Percentiles rank a stretch among this genome's conserved stretches.
Evolutionary conservation across 2,113 vertebrate species (phyloP).

Genomic region (Hippoglossus stenolepis): DNA sequence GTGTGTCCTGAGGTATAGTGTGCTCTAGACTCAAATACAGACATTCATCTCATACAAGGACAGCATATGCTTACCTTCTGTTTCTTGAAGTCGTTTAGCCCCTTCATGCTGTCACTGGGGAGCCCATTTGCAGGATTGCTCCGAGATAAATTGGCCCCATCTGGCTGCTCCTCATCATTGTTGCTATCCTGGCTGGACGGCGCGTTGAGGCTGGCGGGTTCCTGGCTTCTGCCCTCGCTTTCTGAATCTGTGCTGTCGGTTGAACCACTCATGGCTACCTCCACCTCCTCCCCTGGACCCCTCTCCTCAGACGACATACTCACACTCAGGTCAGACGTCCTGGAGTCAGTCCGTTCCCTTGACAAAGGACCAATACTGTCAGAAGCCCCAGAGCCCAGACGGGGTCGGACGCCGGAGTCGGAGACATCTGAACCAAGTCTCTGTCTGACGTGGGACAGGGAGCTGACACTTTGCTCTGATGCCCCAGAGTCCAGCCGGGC

Average conservation of each 20-base stretch:
- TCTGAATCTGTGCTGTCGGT: conserved; percentile 65
- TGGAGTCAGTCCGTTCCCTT: conserved; percentile 66
- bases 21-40: neutral
- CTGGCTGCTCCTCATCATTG: conserved; percentile 60
- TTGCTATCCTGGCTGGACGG: conserved; percentile 27
- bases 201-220: conserved; percentile 18
- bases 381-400: conserved; percentile 54
- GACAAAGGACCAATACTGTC: conserved; percentile 49
- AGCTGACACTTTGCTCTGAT: conserved; percentile 65
- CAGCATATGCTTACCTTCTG: conserved; percentile 68
- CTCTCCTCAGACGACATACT: conserved; percentile 60
- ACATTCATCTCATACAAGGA: neutral
- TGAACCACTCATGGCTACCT: conserved; percentile 49
- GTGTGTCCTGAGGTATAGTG: neutral
- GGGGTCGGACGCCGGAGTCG: conserved; percentile 54
- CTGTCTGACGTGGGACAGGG: conserved; percentile 53
- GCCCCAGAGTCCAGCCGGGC: conserved; percentile 68
- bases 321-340: conserved; percentile 55
- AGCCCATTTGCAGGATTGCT: conserved; percentile 45
- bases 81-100: conserved; percentile 36
- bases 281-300: conserved; percentile 40
- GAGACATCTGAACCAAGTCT: conserved; percentile 73
- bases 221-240: conserved; percentile 32
- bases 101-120: conserved; percentile 46
- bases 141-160: conserved; percentile 62